phyloP scores from a whole-genome alignment of 2,797 vertebrate species.

The Antrozous pallidus region DNA sequence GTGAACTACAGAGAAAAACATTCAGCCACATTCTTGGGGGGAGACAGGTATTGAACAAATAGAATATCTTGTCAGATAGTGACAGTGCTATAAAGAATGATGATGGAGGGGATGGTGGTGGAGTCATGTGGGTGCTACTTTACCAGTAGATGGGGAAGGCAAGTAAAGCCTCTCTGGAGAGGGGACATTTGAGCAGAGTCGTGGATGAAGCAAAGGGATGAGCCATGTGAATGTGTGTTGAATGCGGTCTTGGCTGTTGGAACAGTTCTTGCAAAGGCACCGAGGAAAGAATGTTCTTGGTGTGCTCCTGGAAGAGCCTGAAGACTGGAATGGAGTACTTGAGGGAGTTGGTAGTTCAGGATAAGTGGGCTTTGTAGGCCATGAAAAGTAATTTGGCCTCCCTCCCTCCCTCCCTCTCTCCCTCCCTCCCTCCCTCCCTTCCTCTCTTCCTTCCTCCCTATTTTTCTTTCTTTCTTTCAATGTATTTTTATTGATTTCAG shows the following conservation, averaged over 20 bases:
- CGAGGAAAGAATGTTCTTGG: background rate
- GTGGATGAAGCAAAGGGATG: background rate
- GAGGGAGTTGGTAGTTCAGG: background rate
- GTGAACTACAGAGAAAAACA: background rate
- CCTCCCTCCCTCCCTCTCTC: no score
- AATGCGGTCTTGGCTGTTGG: background rate
- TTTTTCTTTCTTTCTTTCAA: no score
- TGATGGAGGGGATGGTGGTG: background rate
- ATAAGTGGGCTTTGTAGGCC: background rate
- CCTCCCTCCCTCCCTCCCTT: rapidly evolving
- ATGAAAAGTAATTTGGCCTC: background rate
- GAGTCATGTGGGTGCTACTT: background rate
- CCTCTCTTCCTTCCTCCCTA: no score
- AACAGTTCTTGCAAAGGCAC: background rate
- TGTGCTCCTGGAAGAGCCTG: background rate
- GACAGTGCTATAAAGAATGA: background rate
- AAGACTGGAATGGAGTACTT: background rate
- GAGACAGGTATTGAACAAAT: background rate
- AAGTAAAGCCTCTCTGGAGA: background rate
- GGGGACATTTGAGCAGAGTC: background rate
- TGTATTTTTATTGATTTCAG: no score
- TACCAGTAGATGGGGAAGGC: background rate
- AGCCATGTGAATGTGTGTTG: background rate
- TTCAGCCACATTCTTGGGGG: background rate
- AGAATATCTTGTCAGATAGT: background rate